Evolutionary conservation across 2,888 invertebrate species (phyloP).

Genomic region (Parascotia fuliginaria): DNA sequence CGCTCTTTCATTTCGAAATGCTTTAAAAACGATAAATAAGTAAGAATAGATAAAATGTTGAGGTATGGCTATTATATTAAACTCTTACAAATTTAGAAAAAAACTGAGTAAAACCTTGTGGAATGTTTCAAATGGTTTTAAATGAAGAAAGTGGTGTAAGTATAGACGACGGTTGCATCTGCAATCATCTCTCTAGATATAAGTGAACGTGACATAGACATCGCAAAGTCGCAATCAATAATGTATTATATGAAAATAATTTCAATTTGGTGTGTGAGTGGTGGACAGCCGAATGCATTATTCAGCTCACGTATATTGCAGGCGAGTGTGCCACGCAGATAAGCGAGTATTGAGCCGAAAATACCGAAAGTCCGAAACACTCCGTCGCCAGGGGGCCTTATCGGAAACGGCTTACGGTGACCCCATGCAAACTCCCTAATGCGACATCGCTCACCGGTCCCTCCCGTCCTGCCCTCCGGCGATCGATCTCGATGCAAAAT

Average conservation of each 20-base stretch:
- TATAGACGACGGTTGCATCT: too few relatives aligned
- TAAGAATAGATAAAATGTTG: too few relatives aligned
- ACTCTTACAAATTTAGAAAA: too few relatives aligned
- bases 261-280: constrained; percentile 73
- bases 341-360: constrained; percentile 69
- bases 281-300: constrained; percentile 68
- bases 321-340: constrained; percentile 80
- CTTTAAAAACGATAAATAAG: too few relatives aligned
- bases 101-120: too few relatives aligned
- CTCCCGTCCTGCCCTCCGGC: constrained; percentile 58
- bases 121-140: too few relatives aligned
- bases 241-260: constrained; percentile 73
- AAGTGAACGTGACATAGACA: constrained; percentile 6
- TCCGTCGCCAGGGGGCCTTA: constrained; percentile 74
- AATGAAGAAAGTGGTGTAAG: too few relatives aligned
- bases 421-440: constrained; percentile 83
- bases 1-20: too few relatives aligned
- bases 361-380: constrained; percentile 62
- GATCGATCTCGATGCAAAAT: constrained; percentile 84
- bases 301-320: constrained; percentile 77
- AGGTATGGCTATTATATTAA: too few relatives aligned
- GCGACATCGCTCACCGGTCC: constrained; percentile 76
- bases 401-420: constrained; percentile 86
- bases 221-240: constrained; percentile 58
- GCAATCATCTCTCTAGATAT: not conserved